phyloP scores from a whole-genome alignment of 2,888 invertebrate species.

The Amiota communis region DNA sequence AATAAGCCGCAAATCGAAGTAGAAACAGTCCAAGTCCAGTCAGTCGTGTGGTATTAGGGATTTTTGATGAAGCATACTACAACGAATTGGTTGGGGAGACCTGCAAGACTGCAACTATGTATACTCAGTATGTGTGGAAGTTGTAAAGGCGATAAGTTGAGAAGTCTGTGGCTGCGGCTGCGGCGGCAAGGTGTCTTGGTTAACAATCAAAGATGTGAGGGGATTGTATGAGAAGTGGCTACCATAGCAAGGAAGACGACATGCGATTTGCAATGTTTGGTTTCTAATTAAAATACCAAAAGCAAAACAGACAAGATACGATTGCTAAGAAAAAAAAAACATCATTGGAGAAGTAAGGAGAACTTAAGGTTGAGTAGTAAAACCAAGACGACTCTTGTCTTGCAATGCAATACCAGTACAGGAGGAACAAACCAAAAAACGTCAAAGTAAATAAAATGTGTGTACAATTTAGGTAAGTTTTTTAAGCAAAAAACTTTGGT shows the following conservation, averaged over 20 bases:
- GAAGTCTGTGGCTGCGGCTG: too few relatives aligned
- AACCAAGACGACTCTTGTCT: slow-evolving; percentile 21
- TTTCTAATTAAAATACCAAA: slow-evolving; percentile 66
- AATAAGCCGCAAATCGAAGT: neutral
- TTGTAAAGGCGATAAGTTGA: too few relatives aligned
- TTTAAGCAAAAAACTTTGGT: neutral
- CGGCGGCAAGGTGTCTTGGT: too few relatives aligned
- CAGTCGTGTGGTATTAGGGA: slow-evolving; percentile 9
- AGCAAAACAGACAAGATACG: slow-evolving; percentile 35
- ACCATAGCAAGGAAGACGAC: slow-evolving; percentile 27
- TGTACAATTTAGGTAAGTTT: slow-evolving; percentile 47
- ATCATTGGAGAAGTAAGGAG: slow-evolving; percentile 22
- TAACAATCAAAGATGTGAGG: too few relatives aligned
- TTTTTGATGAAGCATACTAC: slow-evolving; percentile 24
- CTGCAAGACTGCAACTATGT: slow-evolving; percentile 6
- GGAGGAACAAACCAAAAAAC: neutral
- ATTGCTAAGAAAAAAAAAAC: slow-evolving; percentile 2
- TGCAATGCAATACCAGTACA: too few relatives aligned
- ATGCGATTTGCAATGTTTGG: slow-evolving; percentile 62
- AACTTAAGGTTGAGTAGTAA: slow-evolving; percentile 42
- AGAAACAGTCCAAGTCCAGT: neutral
- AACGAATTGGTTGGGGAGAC: neutral
- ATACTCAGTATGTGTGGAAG: slow-evolving; percentile 30
- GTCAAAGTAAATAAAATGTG: slow-evolving; percentile 30
- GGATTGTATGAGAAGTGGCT: too few relatives aligned